These are phyloP conservation scores for Drosophila putrida DNA, from an alignment of 2,888 invertebrate genomes.

Conservation along the genomic window DNA sequence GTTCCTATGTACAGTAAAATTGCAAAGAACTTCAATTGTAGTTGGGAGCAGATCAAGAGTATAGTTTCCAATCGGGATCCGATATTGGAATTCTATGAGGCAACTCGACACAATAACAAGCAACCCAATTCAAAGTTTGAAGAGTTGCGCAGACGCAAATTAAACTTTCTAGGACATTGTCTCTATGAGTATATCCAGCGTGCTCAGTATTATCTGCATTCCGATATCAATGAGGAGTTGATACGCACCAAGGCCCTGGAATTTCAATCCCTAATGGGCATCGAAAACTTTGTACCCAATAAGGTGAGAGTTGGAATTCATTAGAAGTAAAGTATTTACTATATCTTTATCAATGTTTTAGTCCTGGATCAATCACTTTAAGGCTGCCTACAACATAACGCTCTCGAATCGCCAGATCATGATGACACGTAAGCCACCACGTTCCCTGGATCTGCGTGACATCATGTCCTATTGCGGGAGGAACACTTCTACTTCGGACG, in stretches of 20 bases:
- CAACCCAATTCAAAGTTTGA: constrained; percentile 56
- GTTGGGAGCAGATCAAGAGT: constrained; percentile 84
- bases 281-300: constrained; percentile 75
- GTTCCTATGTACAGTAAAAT: constrained; percentile 83
- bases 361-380: constrained; percentile 82
- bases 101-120: constrained; percentile 57
- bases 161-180: constrained; percentile 81
- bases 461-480: constrained; percentile 81
- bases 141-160: constrained; percentile 74
- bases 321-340: neutral
- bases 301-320: constrained; percentile 45
- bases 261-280: constrained; percentile 73
- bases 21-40: constrained; percentile 83
- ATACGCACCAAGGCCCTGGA: constrained; percentile 77
- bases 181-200: constrained; percentile 83
- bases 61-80: constrained; percentile 79
- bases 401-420: constrained; percentile 78
- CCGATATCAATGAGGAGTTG: constrained; percentile 76
- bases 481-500: constrained; percentile 41
- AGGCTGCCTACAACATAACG: constrained; percentile 77
- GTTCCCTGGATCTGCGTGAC: constrained; percentile 76
- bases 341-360: neutral
- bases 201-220: constrained; percentile 76
- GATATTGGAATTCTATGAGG: constrained; percentile 81
- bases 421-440: constrained; percentile 72